Conservation (phyloP, 2,797 vertebrate genomes). For the Echiichthys vipera region DNA sequence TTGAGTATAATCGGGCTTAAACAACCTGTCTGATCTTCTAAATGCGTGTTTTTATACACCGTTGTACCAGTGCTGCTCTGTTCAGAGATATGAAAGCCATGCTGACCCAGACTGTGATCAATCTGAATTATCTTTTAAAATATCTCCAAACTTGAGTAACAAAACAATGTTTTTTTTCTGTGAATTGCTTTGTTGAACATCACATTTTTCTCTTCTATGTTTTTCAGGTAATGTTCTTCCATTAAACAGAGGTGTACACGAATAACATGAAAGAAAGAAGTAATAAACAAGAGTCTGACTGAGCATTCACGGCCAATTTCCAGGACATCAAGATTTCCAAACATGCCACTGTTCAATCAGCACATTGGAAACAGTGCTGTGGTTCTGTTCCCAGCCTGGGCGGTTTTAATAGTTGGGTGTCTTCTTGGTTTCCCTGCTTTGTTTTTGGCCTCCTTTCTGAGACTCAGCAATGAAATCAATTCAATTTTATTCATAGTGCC, state of each 20-base stretch:
- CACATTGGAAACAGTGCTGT: not conserved
- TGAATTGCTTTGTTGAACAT: not conserved
- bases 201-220: not conserved
- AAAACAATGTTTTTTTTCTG: not conserved
- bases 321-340: not conserved
- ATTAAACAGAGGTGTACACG: not conserved
- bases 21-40: not conserved
- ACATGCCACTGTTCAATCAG: not conserved
- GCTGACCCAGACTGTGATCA: not conserved
- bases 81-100: not conserved
- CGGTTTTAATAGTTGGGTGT: conserved; percentile 10
- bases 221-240: not conserved
- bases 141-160: not conserved
- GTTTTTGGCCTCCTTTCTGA: conserved; percentile 54
- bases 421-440: conserved; percentile 34
- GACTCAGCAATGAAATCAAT: conserved; percentile 56
- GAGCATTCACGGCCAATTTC: not conserved
- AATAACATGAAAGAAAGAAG: conserved; percentile 3
- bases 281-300: not conserved
- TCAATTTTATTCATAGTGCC: too few relatives aligned
- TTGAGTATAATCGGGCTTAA: not conserved
- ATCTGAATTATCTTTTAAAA: not conserved
- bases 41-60: too few relatives aligned
- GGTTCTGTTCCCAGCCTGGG: conserved; percentile 5
- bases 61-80: not conserved